These are phyloP conservation scores for Ectobius pallidus DNA, from an alignment of 2,888 invertebrate species.

Conservation along the genomic window DNA sequence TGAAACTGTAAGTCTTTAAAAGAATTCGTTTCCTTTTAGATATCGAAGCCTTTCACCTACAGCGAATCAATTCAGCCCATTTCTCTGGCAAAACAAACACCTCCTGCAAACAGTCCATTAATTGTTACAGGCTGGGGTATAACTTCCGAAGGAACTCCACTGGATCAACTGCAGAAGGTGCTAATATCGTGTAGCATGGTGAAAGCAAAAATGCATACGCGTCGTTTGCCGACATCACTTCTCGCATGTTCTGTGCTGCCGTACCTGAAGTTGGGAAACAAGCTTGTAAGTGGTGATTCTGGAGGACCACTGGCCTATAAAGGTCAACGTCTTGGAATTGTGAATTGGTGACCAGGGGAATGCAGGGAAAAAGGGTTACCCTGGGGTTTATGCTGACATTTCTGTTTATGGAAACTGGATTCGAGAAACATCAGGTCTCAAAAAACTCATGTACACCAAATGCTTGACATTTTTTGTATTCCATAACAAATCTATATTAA, in stretches of 20 bases:
- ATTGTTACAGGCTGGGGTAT: constrained; percentile 10
- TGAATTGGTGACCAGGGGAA: background rate
- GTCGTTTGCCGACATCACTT: constrained; percentile 45
- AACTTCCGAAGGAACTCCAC: background rate
- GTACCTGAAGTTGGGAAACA: constrained; percentile 54
- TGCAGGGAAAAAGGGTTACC: background rate
- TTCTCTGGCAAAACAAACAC: background rate
- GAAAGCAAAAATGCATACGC: background rate
- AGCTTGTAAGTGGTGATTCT: constrained; percentile 55
- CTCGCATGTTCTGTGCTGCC: constrained; percentile 62
- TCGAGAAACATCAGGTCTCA: background rate
- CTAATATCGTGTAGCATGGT: background rate
- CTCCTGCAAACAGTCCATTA: background rate
- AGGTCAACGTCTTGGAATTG: background rate
- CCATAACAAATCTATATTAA: too few species aligned
- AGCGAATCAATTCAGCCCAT: background rate
- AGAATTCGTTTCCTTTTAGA: too few species aligned
- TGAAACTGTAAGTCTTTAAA: too few species aligned
- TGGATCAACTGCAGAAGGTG: background rate
- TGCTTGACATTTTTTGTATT: too few species aligned
- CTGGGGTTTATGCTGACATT: background rate
- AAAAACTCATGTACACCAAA: too few species aligned
- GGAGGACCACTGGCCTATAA: constrained; percentile 3
- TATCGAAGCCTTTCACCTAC: background rate
- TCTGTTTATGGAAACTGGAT: too few species aligned